These are phyloP conservation scores for Pelodiscus sinensis DNA, from an alignment of 2,113 vertebrate genomes.

Conservation along the genomic window DNA sequence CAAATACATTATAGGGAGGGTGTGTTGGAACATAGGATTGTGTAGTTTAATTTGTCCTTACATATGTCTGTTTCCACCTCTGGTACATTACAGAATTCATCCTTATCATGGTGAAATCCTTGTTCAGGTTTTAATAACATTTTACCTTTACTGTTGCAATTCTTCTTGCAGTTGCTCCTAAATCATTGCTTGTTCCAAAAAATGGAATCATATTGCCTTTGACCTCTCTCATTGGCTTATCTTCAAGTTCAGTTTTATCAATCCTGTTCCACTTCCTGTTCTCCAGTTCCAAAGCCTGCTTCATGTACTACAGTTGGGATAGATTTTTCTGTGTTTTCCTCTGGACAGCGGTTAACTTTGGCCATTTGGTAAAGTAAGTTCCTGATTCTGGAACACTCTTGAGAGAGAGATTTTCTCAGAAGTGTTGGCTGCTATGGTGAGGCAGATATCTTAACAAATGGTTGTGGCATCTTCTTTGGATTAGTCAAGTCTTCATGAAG, in stretches of 20 bases:
- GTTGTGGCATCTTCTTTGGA: neutral
- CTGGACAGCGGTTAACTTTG: neutral
- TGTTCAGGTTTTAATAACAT: accelerated
- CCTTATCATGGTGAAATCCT: neutral
- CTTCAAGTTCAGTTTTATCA: neutral
- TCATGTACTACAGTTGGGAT: neutral
- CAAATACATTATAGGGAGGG: neutral
- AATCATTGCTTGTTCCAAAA: neutral
- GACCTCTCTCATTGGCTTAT: neutral
- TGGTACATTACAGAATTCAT: neutral
- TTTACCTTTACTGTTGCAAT: neutral
- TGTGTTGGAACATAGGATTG: neutral
- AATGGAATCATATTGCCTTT: neutral
- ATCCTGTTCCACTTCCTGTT: neutral
- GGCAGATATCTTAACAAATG: neutral
- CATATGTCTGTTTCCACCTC: neutral
- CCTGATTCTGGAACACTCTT: neutral
- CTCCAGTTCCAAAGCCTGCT: neutral
- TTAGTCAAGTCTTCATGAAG: neutral
- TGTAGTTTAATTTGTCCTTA: neutral
- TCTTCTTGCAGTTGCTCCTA: neutral
- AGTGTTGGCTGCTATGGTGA: neutral
- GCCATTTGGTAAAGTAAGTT: neutral
- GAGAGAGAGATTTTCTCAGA: neutral
- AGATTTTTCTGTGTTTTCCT: neutral